Conservation (phyloP, 2,113 vertebrate species). For the Cyprinus carpio region DNA sequence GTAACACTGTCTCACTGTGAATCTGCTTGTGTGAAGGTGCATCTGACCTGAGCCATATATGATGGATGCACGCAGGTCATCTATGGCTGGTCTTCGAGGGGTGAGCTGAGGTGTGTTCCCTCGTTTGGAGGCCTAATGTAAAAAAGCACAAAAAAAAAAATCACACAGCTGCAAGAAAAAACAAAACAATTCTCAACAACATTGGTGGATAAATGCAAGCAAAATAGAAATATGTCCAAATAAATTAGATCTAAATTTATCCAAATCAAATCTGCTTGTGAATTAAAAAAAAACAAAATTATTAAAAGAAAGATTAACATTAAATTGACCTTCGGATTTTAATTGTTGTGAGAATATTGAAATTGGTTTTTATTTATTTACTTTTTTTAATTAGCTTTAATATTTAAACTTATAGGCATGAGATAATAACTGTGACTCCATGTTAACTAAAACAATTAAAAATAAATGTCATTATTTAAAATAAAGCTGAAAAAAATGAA, state of each 20-base stretch:
- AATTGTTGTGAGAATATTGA: no score
- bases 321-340: no score
- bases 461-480: no score
- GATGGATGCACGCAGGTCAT: conserved; percentile 80
- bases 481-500: no score
- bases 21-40: not conserved
- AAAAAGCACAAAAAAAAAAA: not conserved
- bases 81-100: conserved; percentile 72
- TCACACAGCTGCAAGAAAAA: not conserved
- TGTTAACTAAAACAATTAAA: no score
- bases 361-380: no score
- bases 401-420: no score
- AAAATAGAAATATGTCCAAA: not conserved
- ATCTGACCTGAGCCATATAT: conserved; percentile 83
- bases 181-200: not conserved
- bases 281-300: not conserved
- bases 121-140: conserved; percentile 72
- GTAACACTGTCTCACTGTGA: not conserved
- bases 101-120: conserved; percentile 80
- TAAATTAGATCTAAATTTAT: not conserved
- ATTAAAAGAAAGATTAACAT: no score
- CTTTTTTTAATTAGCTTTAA: no score
- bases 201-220: not conserved
- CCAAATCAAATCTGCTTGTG: no score
- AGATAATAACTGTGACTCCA: no score